Evolutionary conservation across 1,140 invertebrate genomes (phyloP).

Genomic region (Thaumatotibia leucotreta): DNA sequence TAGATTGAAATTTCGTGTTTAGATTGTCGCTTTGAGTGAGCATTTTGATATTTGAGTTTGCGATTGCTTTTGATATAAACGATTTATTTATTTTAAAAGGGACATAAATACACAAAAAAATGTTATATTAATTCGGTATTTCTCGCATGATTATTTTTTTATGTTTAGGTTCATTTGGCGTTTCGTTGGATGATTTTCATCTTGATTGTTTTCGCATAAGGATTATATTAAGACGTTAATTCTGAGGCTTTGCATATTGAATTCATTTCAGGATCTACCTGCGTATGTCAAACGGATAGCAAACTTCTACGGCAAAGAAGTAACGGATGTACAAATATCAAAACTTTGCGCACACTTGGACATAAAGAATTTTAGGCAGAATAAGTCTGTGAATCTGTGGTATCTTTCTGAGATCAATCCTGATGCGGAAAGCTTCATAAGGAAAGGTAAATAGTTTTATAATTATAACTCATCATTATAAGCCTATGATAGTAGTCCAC

Average conservation of each 20-base stretch:
- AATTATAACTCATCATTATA: too few species aligned
- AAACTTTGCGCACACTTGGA: constrained; percentile 75
- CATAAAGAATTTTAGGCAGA: constrained; percentile 81
- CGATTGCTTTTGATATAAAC: too few species aligned
- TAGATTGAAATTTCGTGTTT: too few species aligned
- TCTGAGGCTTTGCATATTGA: too few species aligned
- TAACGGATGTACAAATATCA: constrained; percentile 64
- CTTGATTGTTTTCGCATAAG: too few species aligned
- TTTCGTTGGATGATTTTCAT: too few species aligned
- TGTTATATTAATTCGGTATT: background rate
- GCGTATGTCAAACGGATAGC: constrained; percentile 74
- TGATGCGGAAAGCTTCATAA: background rate
- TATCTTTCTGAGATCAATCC: constrained; percentile 22
- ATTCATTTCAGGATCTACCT: constrained; percentile 66
- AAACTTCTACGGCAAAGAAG: constrained; percentile 70
- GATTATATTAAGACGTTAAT: too few species aligned
- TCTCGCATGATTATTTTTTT: background rate
- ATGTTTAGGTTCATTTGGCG: too few species aligned
- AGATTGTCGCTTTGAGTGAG: too few species aligned
- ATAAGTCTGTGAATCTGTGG: constrained; percentile 81
- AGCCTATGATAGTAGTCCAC: too few species aligned
- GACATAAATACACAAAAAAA: background rate
- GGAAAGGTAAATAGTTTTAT: background rate
- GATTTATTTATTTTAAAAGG: too few species aligned
- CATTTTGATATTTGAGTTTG: too few species aligned